Evolutionary conservation across 1,140 invertebrate genomes (phyloP).

Genomic region (Drosophila sechellia): DNA sequence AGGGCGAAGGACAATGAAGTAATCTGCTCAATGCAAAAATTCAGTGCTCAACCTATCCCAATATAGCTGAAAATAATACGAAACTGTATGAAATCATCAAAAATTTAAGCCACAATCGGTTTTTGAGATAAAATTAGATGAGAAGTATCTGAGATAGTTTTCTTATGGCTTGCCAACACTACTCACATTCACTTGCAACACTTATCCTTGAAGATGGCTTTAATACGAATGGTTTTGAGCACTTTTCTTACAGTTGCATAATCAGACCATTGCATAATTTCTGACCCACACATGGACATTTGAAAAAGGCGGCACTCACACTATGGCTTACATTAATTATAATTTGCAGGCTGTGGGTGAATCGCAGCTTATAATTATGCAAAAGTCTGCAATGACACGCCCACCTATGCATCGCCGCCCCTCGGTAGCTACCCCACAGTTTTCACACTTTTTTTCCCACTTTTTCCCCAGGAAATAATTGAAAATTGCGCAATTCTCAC

Average conservation of each 20-base stretch:
- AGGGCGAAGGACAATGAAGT: conserved; percentile 2
- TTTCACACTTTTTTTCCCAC: neutral
- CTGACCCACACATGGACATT: conserved; percentile 38
- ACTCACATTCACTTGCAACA: neutral
- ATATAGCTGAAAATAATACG: neutral
- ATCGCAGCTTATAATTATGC: conserved; percentile 80
- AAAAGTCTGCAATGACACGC: conserved; percentile 50
- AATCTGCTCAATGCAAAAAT: neutral
- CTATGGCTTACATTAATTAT: conserved; percentile 61
- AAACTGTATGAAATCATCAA: neutral
- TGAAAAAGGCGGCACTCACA: conserved; percentile 12
- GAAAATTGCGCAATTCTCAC: conserved; percentile 82
- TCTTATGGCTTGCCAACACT: too few species aligned
- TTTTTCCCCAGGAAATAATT: conserved; percentile 63
- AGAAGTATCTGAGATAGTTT: too few species aligned
- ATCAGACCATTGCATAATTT: conserved; percentile 78
- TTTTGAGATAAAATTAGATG: neutral
- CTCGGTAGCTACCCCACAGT: neutral
- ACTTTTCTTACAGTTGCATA: conserved; percentile 44
- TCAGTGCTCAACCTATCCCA: neutral
- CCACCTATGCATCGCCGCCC: conserved; percentile 12
- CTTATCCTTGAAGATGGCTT: conserved; percentile 13
- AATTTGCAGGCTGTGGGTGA: conserved; percentile 65
- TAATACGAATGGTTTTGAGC: conserved; percentile 4
- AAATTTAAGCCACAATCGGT: neutral